Base-by-base conservation (phyloP, 2,888 invertebrate genomes). In the Himalopsyche tibetana region DNA sequence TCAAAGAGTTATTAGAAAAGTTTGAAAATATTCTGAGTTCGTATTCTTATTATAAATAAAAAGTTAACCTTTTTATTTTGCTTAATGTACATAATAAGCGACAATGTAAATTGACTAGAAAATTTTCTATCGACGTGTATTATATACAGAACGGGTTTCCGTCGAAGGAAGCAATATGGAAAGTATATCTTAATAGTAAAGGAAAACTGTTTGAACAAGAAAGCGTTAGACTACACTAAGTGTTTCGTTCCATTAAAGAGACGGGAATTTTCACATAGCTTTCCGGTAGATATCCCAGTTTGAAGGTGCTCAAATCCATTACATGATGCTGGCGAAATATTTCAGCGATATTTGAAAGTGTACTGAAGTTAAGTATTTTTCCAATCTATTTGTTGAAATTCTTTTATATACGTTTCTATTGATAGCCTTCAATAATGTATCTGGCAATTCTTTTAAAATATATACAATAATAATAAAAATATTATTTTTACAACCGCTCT, bases 251-350 rank as follows among this genome's bases (percentile, higher is more conserved):
- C 88, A 88, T 88, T 88, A 88, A 86, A 87, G 83, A 81, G 82
- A 85, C 88, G 86, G 87, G 87, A 88, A 87, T 88, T 88, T 88
- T 88, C 87, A 87, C 87, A 88, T 84, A 88, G 85, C 81, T 82
- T 12, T 51, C 36, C 55, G 42, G 82, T 42, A 55, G 45, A 63
- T 83, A 40, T 80, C 74, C 56, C 85, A 63, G n/a, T 82, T 51
- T 45, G 55, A 56, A 86, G 80, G 82, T 85, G 85, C 84, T 86
- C 63, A 85, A 69, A 83, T 79, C 88, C 84, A 86, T 85, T 86
- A 86, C 82, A 51, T 51, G 69, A 55, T 83, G 85, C 83, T 82
- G 79, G 85, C 84, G 85, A 88, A 86, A 85, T 86, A 85, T 86
- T 84, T 88, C 63, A 63, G 19, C 28, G 28, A 8, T 19, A 28